phyloP scores from a whole-genome alignment of 2,113 vertebrate species.

The Carollia perspicillata region DNA sequence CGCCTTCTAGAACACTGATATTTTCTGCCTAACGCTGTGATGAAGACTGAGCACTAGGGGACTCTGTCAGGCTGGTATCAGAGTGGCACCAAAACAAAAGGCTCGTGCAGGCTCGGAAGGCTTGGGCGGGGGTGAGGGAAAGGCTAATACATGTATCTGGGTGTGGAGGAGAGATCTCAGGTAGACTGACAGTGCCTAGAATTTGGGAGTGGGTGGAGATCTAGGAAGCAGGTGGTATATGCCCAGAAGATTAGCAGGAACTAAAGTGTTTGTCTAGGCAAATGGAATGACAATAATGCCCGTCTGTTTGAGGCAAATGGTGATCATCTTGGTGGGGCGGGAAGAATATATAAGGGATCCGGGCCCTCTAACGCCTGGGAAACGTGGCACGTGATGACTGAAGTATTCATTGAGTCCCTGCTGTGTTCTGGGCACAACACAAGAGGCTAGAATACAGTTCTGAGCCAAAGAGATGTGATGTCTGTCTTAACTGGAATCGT shows the following conservation, averaged over 20 bases:
- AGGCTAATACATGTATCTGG: fast-evolving
- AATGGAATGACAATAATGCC: not conserved
- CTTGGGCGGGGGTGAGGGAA: too few species aligned
- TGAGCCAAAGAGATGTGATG: not conserved
- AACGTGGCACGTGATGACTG: not conserved
- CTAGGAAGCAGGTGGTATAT: not conserved
- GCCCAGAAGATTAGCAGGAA: not conserved
- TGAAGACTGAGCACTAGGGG: not conserved
- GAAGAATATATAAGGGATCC: not conserved
- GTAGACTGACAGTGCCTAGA: not conserved
- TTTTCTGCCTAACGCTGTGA: not conserved
- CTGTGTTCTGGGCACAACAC: not conserved
- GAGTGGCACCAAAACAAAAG: not conserved
- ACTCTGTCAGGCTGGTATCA: not conserved
- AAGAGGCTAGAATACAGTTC: not conserved
- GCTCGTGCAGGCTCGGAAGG: too few species aligned
- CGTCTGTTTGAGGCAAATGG: not conserved
- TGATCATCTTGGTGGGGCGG: not conserved
- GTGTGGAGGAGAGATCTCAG: not conserved
- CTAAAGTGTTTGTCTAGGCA: not conserved
- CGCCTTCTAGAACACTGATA: not conserved
- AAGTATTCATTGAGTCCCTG: not conserved
- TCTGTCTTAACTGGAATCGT: not conserved
- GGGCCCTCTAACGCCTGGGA: not conserved
- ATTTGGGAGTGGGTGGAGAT: not conserved